A percentile compares a stretch with the other conserved stretches of the same genome.
These are phyloP conservation scores for Esox niger DNA, from an alignment of 2,113 vertebrate genomes.

Conservation along the genomic window DNA sequence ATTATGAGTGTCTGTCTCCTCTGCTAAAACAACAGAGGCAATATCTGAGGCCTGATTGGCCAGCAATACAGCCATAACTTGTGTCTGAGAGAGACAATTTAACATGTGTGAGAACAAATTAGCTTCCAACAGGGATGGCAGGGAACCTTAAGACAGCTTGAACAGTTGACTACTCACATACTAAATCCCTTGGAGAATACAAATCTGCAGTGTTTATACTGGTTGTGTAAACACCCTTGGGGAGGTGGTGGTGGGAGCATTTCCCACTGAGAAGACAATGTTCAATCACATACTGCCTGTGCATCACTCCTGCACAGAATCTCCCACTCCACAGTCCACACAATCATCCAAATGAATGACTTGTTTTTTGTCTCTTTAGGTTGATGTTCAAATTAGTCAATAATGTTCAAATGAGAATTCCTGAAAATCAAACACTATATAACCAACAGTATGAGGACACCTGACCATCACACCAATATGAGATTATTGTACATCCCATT, in stretches of 20 bases:
- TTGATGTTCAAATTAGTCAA: too few species aligned
- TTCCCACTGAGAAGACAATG: not conserved
- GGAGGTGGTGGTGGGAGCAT: not conserved
- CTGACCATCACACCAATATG: too few species aligned
- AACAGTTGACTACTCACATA: not conserved
- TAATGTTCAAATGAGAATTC: too few species aligned
- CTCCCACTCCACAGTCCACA: not conserved
- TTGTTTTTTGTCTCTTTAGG: too few species aligned
- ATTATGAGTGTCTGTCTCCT: not conserved
- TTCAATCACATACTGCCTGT: not conserved
- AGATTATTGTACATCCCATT: too few species aligned
- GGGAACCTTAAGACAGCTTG: not conserved
- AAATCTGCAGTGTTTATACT: not conserved
- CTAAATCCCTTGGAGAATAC: not conserved
- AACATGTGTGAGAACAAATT: not conserved
- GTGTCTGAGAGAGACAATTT: not conserved
- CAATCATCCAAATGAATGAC: not conserved
- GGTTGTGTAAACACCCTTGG: not conserved
- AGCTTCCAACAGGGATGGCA: not conserved
- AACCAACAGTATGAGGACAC: too few species aligned
- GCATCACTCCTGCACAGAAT: not conserved
- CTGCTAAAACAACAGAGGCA: not conserved
- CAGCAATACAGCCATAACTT: constrained; percentile 1
- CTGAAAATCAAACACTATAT: too few species aligned
- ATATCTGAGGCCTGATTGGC: not conserved